Base-by-base conservation (phyloP, 1,140 invertebrate genomes). In the Bradynema listronoti region DNA sequence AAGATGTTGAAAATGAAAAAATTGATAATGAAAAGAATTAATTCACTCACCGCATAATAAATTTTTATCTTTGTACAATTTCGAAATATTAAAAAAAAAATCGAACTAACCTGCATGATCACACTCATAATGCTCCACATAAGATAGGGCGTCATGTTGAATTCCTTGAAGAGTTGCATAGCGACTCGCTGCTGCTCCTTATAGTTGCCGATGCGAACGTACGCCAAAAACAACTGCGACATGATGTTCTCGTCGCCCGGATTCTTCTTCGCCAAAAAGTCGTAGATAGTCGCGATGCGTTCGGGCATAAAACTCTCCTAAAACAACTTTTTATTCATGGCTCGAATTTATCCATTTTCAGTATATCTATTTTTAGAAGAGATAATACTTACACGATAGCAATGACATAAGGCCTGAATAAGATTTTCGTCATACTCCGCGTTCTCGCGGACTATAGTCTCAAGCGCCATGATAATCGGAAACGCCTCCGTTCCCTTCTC, bases 81-180 rank as follows among this genome's bases (percentile, higher is more conserved):
- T n/a, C 19, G 19, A 39, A 19, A 19, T 39, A 11, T 39, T 39
- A 39, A 39, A 47, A 47, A 47, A 9, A 24, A 24, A 22, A 24
- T 22, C 45, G 45, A 29, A 47, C 7, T 24, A 47, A 88, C 88
- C 83, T 93, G 90, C 83, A 95, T 86, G 16, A 94, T 86, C 75
- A 91, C 85, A 78, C 90, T 93, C 87, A 94, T 94, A 14, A 95
- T 86, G 56, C 88, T 87, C 93, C 92, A 97, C 79, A 93, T 94
- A 78, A 92, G 94, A 79, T 96, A 97, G 0, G 90, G 91, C 79
- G 90, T 93, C 79, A 94, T 95, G 27, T 88, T 86, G 77, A 86
- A 87, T 29, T 89, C 80, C 81, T 91, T 93, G 76, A 91, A 94
- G 3, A 97, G 82, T 22, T 84, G 83, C 82, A 94, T 84, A 0